phyloP scores from a whole-genome alignment of 2,888 invertebrate species.

The Amblyteles armatorius region DNA sequence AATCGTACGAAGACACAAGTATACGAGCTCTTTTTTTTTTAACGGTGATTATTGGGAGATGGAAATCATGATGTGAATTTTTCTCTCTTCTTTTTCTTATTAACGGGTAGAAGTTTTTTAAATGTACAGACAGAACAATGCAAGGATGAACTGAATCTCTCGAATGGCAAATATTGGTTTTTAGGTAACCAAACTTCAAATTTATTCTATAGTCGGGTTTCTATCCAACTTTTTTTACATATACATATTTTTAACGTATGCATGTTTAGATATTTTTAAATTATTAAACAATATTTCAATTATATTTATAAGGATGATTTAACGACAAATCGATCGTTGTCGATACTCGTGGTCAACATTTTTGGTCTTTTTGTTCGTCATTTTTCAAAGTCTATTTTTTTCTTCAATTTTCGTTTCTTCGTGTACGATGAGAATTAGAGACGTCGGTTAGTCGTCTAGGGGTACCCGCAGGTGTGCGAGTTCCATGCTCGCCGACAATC shows the following conservation, averaged over 20 bases:
- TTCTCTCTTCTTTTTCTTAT: not conserved
- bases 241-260: too few relatives aligned
- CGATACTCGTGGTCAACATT: not conserved
- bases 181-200: not conserved
- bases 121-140: not conserved
- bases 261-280: too few relatives aligned
- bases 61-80: not conserved
- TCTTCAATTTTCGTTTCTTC: not conserved
- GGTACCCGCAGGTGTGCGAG: not conserved
- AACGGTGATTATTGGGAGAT: not conserved
- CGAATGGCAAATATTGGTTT: not conserved
- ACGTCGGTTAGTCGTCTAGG: not conserved
- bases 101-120: not conserved
- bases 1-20: not conserved
- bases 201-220: too few relatives aligned
- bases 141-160: not conserved
- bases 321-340: too few relatives aligned
- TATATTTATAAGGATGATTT: too few relatives aligned
- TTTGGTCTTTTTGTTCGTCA: not conserved
- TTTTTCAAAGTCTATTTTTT: not conserved
- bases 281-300: too few relatives aligned
- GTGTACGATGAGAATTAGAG: conserved; percentile 11
- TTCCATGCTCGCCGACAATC: conserved; percentile 18
- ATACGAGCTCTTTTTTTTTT: not conserved
- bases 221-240: too few relatives aligned